These are phyloP conservation scores for Patiria pectinifera DNA, from an alignment of 53 echinoderm and acorn worm genomes.

Conservation along the genomic window DNA sequence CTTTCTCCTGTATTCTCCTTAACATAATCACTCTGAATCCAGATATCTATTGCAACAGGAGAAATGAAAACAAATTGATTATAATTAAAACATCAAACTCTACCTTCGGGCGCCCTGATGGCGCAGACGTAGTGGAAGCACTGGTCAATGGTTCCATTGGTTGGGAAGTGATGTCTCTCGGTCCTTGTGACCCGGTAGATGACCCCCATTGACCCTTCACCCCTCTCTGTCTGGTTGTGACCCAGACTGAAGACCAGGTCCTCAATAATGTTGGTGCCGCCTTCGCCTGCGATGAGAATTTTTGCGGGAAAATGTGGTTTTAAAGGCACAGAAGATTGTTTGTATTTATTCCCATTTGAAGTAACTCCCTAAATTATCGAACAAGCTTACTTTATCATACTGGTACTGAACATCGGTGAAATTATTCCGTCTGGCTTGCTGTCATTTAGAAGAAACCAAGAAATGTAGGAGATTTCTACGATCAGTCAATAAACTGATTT, in stretches of 20 bases:
- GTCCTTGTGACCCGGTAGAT: conserved; percentile 87
- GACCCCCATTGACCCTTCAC: conserved; percentile 73
- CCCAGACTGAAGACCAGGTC: conserved; percentile 94
- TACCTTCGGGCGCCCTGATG: conserved; percentile 93
- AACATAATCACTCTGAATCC: no score
- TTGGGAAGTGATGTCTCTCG: conserved; percentile 85
- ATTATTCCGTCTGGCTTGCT: no score
- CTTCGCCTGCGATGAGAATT: conserved; percentile 41
- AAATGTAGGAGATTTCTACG: no score
- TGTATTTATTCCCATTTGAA: no score
- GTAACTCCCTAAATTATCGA: no score
- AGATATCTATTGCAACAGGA: background rate
- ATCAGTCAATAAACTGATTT: no score
- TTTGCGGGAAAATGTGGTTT: no score
- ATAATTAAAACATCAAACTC: background rate
- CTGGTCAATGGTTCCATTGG: conserved; percentile 78
- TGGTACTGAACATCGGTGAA: no score
- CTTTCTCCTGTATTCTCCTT: no score
- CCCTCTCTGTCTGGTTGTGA: conserved; percentile 93
- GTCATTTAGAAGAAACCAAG: no score
- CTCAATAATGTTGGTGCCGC: conserved; percentile 82
- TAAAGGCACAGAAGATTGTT: no score
- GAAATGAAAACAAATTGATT: background rate
- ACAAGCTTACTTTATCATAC: no score
- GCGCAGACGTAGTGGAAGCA: conserved; percentile 96